Base-by-base conservation (phyloP, 2,113 vertebrate genomes). In the Pogonocichla stellata region DNA sequence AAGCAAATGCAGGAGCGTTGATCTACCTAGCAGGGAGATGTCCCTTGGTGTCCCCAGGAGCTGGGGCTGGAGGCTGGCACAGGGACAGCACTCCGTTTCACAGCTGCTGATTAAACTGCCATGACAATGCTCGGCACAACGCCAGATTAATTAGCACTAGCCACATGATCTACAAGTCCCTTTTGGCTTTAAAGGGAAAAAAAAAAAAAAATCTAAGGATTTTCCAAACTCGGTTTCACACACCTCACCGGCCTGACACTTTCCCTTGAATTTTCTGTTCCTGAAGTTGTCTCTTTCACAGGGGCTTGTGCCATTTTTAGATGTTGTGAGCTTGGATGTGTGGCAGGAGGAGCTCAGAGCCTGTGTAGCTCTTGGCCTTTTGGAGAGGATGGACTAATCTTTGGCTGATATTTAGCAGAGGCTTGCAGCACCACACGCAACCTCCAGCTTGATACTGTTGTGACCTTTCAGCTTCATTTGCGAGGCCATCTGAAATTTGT, bases 351-450 rank as follows among this genome's bases (percentile, higher is more conserved):
- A 60, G 17, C 65, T 80, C 10, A 0, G 53, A 95, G 65, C 54
- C 38, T 62, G 74, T 81, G 62, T 15, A 80, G 74, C 70, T 77
- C 84, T 85, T 94, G 91, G 93, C 91, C 93, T 95, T 97, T 95
- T 0, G 0, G 56, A 81, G 57, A 74, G 43, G 75, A 72, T 60
- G 81, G 89, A 58, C 90, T 94, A 94, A 95, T 92, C 95, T 96
- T 58, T 82, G 87, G 50, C 54, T 96, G 95, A 86, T 96, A 96
- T 97, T 97, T 96, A 95, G 85, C 91, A 83, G 95, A 84, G 83
- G 71, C 77, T 96, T 78, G 77, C 31, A 69, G 90, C 22, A 14
- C 80, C 5, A 25, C 22, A 64, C 70, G 26, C 2, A 67, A 94
- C 91, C 88, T 89, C 94, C 90, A 81, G 85, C 83, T 71, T 80